A percentile compares a stretch with the other conserved stretches of the same genome.
Evolutionary conservation across 2,888 invertebrate genomes (phyloP).

Genomic region (Drosophila meridiana): DNA sequence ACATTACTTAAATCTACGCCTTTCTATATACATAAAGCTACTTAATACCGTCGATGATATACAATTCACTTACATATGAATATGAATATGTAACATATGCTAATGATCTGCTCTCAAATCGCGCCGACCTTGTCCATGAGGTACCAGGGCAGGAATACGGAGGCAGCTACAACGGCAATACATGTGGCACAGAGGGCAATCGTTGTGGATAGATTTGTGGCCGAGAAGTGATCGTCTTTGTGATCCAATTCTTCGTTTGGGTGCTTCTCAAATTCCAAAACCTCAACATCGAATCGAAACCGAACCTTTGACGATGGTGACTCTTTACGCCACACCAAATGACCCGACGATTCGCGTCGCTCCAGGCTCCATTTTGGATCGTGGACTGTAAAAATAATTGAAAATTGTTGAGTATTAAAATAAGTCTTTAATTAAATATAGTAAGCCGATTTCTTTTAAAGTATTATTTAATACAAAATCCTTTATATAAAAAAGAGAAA

Average conservation of each 20-base stretch:
- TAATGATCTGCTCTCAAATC: conserved; percentile 26
- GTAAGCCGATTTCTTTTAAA: background rate
- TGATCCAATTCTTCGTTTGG: conserved; percentile 83
- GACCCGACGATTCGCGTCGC: conserved; percentile 84
- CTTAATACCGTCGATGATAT: conserved; percentile 69
- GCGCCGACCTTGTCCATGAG: conserved; percentile 80
- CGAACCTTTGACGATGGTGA: conserved; percentile 85
- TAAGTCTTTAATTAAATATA: background rate
- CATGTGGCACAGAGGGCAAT: conserved; percentile 83
- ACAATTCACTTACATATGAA: conserved; percentile 27
- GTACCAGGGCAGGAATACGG: conserved; percentile 85
- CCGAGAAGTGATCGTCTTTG: conserved; percentile 65
- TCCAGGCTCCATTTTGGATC: conserved; percentile 85
- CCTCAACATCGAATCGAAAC: conserved; percentile 85
- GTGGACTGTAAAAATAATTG: conserved; percentile 65
- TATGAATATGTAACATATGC: background rate
- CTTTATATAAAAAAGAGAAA: background rate
- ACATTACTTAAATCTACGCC: conserved; percentile 47
- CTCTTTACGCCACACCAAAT: conserved; percentile 85
- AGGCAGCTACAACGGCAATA: conserved; percentile 83
- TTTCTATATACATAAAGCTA: conserved; percentile 59
- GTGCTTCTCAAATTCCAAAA: conserved; percentile 84
- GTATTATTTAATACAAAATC: background rate
- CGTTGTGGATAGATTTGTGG: conserved; percentile 79
- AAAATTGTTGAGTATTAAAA: background rate